Conservation (phyloP, 1,140 invertebrate species). For the Temnothorax curvispinosus region DNA sequence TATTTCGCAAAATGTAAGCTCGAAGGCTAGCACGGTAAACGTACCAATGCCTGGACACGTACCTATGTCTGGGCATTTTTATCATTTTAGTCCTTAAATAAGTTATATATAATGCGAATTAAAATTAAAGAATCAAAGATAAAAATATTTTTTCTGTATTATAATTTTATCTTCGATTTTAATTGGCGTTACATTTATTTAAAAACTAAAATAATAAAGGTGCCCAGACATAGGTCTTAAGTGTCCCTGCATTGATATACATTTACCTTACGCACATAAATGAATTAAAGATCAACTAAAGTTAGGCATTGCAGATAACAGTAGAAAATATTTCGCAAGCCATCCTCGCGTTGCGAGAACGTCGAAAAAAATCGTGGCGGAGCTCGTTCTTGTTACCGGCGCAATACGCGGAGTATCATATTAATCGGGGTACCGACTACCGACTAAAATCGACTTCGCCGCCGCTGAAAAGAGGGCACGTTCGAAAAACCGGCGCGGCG, state of each 20-base stretch:
- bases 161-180: no score
- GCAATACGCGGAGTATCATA: not conserved
- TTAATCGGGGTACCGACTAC: not conserved
- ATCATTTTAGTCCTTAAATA: no score
- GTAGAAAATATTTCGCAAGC: not conserved
- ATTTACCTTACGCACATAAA: not conserved
- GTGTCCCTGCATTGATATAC: no score
- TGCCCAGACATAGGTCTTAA: no score
- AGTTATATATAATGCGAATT: no score
- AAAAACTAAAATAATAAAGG: no score
- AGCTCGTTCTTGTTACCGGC: not conserved
- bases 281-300: not conserved
- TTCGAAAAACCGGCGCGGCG: conserved; percentile 3
- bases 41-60: no score
- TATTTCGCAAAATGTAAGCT: not conserved
- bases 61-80: no score
- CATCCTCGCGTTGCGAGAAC: not conserved
- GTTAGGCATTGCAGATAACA: not conserved
- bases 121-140: no score
- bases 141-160: no score
- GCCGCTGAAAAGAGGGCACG: not conserved
- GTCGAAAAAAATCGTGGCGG: not conserved
- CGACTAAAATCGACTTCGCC: not conserved
- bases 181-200: no score
- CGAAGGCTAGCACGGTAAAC: not conserved